These are phyloP conservation scores for Leptopilina clavipes DNA, from an alignment of 1,140 invertebrate species.

Conservation along the genomic window DNA sequence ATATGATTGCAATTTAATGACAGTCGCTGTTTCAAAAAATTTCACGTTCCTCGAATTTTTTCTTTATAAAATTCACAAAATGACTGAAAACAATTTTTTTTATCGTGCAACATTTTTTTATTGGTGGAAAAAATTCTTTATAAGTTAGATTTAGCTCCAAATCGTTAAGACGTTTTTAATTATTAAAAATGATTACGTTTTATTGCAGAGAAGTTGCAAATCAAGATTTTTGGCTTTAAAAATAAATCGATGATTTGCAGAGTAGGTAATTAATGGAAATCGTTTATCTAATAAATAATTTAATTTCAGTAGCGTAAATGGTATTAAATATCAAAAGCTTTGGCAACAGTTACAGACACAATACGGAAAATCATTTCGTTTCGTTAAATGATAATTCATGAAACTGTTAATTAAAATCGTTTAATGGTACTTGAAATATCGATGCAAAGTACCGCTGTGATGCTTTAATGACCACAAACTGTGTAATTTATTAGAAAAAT, in stretches of 20 bases:
- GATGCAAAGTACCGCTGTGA: not conserved
- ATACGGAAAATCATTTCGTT: not conserved
- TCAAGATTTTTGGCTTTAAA: no score
- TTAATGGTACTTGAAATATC: not conserved
- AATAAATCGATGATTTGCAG: not conserved
- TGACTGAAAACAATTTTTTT: no score
- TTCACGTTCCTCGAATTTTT: no score
- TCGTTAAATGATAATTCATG: constrained; percentile 9
- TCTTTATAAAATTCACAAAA: no score
- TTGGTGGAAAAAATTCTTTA: no score
- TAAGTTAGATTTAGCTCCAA: no score
- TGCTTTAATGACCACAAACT: not conserved
- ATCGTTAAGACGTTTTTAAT: no score
- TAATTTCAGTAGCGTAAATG: not conserved
- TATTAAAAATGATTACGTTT: no score
- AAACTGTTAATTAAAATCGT: constrained; percentile 13
- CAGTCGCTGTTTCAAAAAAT: not conserved
- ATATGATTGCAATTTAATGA: not conserved
- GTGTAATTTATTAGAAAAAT: not conserved
- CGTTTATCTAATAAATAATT: not conserved
- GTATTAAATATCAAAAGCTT: not conserved
- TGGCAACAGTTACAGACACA: not conserved
- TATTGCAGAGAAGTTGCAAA: no score
- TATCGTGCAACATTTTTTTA: no score
- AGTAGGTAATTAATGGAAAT: not conserved